These are phyloP conservation scores for Indicator indicator DNA, from an alignment of 2,113 vertebrate species.

Conservation along the genomic window DNA sequence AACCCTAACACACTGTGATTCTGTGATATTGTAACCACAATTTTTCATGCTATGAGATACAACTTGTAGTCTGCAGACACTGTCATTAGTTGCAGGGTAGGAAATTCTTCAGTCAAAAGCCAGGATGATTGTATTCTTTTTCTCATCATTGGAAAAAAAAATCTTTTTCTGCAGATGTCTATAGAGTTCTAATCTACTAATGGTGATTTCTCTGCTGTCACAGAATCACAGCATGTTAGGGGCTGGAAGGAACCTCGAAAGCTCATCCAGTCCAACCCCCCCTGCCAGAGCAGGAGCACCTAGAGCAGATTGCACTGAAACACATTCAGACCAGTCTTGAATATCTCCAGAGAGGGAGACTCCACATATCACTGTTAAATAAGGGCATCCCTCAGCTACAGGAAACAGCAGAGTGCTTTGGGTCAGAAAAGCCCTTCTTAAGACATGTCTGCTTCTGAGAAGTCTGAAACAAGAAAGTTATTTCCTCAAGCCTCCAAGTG, in stretches of 20 bases:
- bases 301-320: too few species aligned
- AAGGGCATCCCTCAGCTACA: neutral
- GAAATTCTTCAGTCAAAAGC: neutral
- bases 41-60: neutral
- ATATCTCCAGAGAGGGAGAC: too few species aligned
- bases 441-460: neutral
- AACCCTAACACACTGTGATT: too few species aligned
- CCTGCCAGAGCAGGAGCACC: too few species aligned
- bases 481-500: slow-evolving; percentile 36
- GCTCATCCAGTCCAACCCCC: too few species aligned
- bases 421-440: slow-evolving; percentile 5
- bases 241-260: too few species aligned
- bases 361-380: neutral
- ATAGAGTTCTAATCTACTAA: neutral
- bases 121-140: neutral
- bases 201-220: neutral
- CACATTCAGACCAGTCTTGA: too few species aligned
- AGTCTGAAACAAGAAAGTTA: neutral
- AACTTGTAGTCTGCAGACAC: neutral
- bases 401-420: neutral
- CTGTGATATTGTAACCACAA: neutral
- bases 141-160: neutral
- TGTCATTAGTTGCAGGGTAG: neutral
- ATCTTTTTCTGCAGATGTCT: neutral
- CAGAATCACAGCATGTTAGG: neutral